phyloP scores from a whole-genome alignment of 1,140 invertebrate genomes.

The Proctacanthus coquilletti region DNA sequence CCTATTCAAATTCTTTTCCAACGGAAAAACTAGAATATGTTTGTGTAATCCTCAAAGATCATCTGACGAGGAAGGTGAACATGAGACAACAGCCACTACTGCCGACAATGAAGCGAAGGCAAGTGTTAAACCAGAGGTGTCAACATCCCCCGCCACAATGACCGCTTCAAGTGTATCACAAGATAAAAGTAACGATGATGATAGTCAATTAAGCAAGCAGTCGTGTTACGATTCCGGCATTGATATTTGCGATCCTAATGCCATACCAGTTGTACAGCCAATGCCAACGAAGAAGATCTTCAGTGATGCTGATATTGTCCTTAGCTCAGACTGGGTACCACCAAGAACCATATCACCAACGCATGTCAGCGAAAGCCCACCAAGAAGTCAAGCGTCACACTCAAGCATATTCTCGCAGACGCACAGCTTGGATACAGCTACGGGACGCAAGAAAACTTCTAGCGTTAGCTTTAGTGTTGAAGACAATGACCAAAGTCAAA shows the following conservation, averaged over 20 bases:
- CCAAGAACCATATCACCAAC: constrained; percentile 56
- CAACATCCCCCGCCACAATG: too few species aligned
- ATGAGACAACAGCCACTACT: constrained; percentile 22
- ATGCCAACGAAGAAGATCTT: constrained; percentile 40
- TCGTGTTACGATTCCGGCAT: constrained; percentile 80
- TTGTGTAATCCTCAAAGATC: constrained; percentile 31
- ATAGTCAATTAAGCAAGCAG: constrained; percentile 44
- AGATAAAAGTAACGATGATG: too few species aligned
- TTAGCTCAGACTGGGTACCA: constrained; percentile 68
- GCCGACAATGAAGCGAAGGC: background rate
- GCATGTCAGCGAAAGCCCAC: constrained; percentile 34
- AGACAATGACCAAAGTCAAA: constrained; percentile 32
- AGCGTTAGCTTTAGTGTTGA: constrained; percentile 60
- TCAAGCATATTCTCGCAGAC: constrained; percentile 19
- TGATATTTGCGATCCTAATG: constrained; percentile 59
- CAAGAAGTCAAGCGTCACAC: constrained; percentile 25
- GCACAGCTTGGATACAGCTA: constrained; percentile 25
- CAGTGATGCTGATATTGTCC: constrained; percentile 69
- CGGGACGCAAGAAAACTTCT: constrained; percentile 48
- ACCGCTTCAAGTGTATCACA: too few species aligned
- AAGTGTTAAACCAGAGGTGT: too few species aligned
- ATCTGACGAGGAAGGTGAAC: constrained; percentile 29
- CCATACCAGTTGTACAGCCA: constrained; percentile 34
- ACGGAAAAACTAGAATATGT: constrained; percentile 12
- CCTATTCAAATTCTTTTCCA: background rate